These are phyloP conservation scores for Mercenaria mercenaria DNA, from an alignment of 1,140 invertebrate genomes.

Conservation along the genomic window DNA sequence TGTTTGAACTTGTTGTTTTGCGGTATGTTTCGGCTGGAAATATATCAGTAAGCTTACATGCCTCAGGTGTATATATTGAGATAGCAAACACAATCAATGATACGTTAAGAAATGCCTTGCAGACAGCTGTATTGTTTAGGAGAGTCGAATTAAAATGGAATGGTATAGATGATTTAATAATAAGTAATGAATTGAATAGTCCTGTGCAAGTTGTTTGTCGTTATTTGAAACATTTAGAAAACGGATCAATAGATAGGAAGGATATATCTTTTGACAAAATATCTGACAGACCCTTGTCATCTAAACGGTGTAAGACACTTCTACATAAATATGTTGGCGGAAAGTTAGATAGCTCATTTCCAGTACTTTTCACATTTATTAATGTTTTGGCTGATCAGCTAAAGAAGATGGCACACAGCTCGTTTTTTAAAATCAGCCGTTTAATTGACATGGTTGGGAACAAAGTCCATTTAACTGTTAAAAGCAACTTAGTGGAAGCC, in stretches of 20 bases:
- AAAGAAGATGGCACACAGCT: slow-evolving; percentile 73
- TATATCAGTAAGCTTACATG: slow-evolving; percentile 11
- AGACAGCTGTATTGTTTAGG: slow-evolving; percentile 65
- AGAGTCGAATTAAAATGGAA: slow-evolving; percentile 62
- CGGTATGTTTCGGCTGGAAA: slow-evolving; percentile 58
- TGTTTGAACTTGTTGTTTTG: slow-evolving; percentile 70
- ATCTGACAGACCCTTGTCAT: slow-evolving; percentile 39
- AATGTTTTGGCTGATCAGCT: slow-evolving; percentile 74
- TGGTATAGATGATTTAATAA: slow-evolving; percentile 49
- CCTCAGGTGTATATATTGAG: slow-evolving; percentile 63
- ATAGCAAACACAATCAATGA: slow-evolving; percentile 71
- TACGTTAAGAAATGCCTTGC: slow-evolving; percentile 58
- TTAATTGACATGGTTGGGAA: slow-evolving; percentile 61
- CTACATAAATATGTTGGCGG: slow-evolving; percentile 58
- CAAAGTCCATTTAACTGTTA: background rate
- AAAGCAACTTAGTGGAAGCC: slow-evolving; percentile 62
- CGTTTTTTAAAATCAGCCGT: slow-evolving; percentile 67
- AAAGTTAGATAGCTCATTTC: slow-evolving; percentile 62
- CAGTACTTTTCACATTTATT: slow-evolving; percentile 66
- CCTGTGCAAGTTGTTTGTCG: slow-evolving; percentile 74
- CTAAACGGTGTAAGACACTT: slow-evolving; percentile 36
- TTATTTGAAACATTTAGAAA: slow-evolving; percentile 62
- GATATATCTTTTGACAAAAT: slow-evolving; percentile 62
- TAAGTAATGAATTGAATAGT: slow-evolving; percentile 69
- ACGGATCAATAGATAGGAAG: slow-evolving; percentile 49